Percentiles rank a stretch among this genome's conserved stretches.
phyloP scores from a whole-genome alignment of 1,140 invertebrate genomes.

The Monochamus saltuarius region DNA sequence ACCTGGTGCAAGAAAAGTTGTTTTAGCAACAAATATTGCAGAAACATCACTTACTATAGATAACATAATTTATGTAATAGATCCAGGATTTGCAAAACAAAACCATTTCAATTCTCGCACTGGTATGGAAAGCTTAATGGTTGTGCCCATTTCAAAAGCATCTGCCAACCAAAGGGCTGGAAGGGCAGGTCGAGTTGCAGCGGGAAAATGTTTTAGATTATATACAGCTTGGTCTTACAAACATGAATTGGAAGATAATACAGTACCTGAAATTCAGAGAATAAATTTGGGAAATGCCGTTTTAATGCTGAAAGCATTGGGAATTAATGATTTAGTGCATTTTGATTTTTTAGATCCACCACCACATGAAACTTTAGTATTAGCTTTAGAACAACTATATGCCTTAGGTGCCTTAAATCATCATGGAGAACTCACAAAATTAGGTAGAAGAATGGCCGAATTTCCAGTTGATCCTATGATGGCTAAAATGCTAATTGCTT shows the following conservation, averaged over 20 bases:
- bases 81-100: slow-evolving; percentile 99
- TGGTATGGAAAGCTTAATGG: slow-evolving; percentile 95
- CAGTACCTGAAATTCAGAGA: slow-evolving; percentile 96
- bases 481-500: slow-evolving; percentile 97
- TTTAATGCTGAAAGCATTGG: slow-evolving; percentile 92
- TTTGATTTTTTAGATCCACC: slow-evolving; percentile 99
- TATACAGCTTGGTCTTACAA: slow-evolving; percentile 98
- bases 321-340: slow-evolving; percentile 96
- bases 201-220: slow-evolving; percentile 96
- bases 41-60: slow-evolving; percentile 99
- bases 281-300: slow-evolving; percentile 99
- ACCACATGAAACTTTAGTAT: slow-evolving; percentile 92
- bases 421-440: slow-evolving; percentile 93
- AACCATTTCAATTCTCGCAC: slow-evolving; percentile 96
- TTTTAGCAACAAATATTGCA: slow-evolving; percentile 98
- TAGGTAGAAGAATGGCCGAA: slow-evolving; percentile 97
- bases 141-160: slow-evolving; percentile 97
- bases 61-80: slow-evolving; percentile 98
- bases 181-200: slow-evolving; percentile 86
- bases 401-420: slow-evolving; percentile 98
- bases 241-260: slow-evolving; percentile 97
- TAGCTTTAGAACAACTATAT: slow-evolving; percentile 97
- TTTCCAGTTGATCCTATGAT: slow-evolving; percentile 99
- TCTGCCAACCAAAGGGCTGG: slow-evolving; percentile 94
- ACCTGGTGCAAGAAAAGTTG: slow-evolving; percentile 91